Percentiles rank a stretch among this genome's conserved stretches.
Evolutionary conservation across 53 echinoderm and acorn worm species (phyloP).

Genomic region (Paracentrotus lividus): DNA sequence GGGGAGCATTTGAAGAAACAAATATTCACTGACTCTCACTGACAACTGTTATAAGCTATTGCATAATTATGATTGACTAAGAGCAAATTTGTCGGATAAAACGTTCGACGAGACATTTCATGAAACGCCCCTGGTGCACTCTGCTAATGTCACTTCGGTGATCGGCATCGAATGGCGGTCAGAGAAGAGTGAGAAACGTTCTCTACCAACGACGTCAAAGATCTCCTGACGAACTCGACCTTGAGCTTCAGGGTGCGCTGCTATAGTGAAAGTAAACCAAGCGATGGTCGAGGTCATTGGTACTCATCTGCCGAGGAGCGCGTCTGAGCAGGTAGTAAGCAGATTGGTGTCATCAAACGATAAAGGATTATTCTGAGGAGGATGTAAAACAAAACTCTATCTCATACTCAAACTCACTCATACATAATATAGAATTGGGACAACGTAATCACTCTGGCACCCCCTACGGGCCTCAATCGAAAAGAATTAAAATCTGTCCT

Average conservation of each 20-base stretch:
- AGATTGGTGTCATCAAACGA: constrained; percentile 41
- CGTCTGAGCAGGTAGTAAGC: neutral
- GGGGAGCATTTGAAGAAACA: too few relatives aligned
- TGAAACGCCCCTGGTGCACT: constrained; percentile 38
- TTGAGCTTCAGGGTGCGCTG: constrained; percentile 11
- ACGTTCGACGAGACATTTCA: too few relatives aligned
- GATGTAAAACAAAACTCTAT: too few relatives aligned
- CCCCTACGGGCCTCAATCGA: too few relatives aligned
- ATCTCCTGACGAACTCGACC: constrained; percentile 13
- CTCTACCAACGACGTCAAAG: constrained; percentile 15
- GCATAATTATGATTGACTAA: too few relatives aligned
- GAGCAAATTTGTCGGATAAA: too few relatives aligned
- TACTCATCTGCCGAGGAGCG: constrained; percentile 18
- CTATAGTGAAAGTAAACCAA: constrained; percentile 3
- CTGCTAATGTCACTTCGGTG: constrained; percentile 46
- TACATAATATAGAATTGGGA: too few relatives aligned
- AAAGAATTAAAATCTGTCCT: too few relatives aligned
- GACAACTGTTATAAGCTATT: too few relatives aligned
- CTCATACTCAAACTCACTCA: too few relatives aligned
- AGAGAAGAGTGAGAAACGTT: neutral
- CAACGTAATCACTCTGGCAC: too few relatives aligned
- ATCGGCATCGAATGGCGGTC: constrained; percentile 39
- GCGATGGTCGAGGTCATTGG: neutral
- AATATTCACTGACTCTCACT: too few relatives aligned
- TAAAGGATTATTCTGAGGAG: constrained; percentile 10